Percentiles rank a stretch among this genome's conserved stretches.
Conservation (phyloP, 2,113 vertebrate species). For the Hypanus sabinus region DNA sequence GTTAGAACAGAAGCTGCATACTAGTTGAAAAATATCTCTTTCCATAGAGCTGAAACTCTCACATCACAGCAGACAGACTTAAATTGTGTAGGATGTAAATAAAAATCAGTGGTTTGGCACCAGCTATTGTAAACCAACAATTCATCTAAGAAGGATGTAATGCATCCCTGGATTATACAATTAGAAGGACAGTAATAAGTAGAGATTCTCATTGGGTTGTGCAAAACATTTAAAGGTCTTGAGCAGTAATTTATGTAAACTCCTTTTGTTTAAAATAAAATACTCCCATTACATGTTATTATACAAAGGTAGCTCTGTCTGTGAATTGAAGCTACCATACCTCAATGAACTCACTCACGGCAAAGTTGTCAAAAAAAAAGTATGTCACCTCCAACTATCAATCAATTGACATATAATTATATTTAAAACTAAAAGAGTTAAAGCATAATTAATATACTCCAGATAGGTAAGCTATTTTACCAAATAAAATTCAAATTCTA, state of each 20-base stretch:
- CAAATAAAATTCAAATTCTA: background rate
- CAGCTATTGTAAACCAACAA: background rate
- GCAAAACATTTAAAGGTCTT: background rate
- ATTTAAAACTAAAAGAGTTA: background rate
- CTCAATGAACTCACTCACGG: background rate
- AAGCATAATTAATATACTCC: background rate
- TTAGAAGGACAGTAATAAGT: background rate
- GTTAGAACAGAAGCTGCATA: background rate
- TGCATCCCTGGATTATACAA: background rate
- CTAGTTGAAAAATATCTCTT: background rate
- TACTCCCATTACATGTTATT: background rate
- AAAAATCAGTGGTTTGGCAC: background rate
- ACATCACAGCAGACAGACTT: background rate
- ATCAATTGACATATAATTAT: background rate
- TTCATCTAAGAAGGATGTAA: background rate
- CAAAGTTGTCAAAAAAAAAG: background rate
- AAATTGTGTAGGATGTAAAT: background rate
- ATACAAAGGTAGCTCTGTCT: background rate
- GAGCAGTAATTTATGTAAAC: background rate
- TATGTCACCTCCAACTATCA: background rate
- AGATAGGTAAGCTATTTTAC: background rate
- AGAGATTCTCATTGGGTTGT: constrained; percentile 1
- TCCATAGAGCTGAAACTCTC: constrained; percentile 4
- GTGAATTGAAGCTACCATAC: background rate
- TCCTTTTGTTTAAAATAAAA: background rate